Conservation (phyloP, 1,140 invertebrate genomes). For the Ridgeia piscesae region DNA sequence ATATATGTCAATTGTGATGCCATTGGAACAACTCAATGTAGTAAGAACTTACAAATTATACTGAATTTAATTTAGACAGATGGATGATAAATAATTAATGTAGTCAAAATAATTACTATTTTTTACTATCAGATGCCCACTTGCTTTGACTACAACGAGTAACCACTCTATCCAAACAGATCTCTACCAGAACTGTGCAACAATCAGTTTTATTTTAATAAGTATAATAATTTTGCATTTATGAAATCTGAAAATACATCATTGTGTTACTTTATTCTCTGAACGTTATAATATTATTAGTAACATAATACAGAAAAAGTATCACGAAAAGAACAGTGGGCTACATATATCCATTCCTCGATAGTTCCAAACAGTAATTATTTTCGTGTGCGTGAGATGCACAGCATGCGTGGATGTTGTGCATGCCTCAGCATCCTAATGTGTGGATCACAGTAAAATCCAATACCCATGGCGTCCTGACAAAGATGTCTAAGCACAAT, state of each 20-base stretch:
- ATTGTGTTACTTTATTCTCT: neutral
- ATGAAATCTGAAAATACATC: neutral
- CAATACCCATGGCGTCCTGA: neutral
- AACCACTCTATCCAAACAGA: no score
- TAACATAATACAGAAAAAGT: neutral
- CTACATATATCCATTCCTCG: neutral
- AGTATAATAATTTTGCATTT: neutral
- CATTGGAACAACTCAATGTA: no score
- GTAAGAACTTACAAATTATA: no score
- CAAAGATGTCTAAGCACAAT: neutral
- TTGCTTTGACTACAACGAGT: no score
- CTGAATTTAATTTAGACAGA: no score
- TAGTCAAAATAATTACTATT: no score
- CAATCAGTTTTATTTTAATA: no score
- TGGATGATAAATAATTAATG: no score
- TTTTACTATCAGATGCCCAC: no score
- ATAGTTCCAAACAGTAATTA: neutral
- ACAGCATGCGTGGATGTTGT: neutral
- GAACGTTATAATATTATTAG: neutral
- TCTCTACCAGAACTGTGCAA: no score
- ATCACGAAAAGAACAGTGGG: neutral
- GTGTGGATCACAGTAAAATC: neutral
- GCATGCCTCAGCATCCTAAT: neutral
- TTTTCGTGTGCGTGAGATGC: neutral
- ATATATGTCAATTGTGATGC: no score